These are phyloP conservation scores for Egretta garzetta DNA, from an alignment of 2,113 vertebrate species.

Conservation along the genomic window DNA sequence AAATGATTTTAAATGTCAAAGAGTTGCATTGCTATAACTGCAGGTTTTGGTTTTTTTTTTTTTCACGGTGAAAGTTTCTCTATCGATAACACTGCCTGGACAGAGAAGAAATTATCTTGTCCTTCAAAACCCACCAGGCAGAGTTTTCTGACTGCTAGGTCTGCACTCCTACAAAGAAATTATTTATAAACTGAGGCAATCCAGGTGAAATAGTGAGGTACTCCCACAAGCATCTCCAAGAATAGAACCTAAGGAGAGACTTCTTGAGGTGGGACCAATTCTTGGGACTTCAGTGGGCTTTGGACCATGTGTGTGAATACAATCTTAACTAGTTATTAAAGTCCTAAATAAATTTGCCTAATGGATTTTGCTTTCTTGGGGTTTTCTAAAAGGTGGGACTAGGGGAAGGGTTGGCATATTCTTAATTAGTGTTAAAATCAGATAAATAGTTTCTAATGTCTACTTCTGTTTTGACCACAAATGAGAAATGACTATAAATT, in stretches of 20 bases:
- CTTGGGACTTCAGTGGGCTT: neutral
- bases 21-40: neutral
- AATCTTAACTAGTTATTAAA: neutral
- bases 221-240: neutral
- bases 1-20: neutral
- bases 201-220: neutral
- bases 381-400: neutral
- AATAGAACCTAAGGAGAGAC: neutral
- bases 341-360: neutral
- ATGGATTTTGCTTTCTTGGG: neutral
- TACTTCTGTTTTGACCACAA: neutral
- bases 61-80: neutral
- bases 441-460: neutral
- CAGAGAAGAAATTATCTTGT: neutral
- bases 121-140: neutral
- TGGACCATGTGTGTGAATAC: neutral
- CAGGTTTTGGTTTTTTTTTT: neutral
- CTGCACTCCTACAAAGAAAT: neutral
- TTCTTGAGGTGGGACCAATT: neutral
- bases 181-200: neutral
- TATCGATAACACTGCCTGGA: neutral
- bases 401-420: neutral
- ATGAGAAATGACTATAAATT: neutral
- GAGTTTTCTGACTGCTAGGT: neutral
- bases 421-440: slow-evolving; percentile 6